phyloP scores from a whole-genome alignment of 1,140 invertebrate species.

The Saccostrea echinata region DNA sequence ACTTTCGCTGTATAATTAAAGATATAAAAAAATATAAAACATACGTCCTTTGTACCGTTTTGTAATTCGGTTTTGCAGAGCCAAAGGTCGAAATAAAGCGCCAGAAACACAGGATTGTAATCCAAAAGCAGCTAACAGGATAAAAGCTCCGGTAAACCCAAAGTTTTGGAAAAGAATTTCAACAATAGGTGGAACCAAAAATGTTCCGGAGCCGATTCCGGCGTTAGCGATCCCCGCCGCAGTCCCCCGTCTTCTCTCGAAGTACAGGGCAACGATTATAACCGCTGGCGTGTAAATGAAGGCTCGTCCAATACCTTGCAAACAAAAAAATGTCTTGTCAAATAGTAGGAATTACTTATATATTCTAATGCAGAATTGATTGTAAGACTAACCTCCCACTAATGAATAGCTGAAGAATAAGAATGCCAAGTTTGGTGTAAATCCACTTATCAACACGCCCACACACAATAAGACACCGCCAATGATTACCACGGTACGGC shows the following conservation, averaged over 20 bases:
- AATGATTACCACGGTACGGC: slow-evolving; percentile 90
- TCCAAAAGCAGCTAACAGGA: slow-evolving; percentile 58
- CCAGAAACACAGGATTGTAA: slow-evolving; percentile 55
- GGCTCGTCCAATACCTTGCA: slow-evolving; percentile 75
- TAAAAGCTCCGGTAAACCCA: slow-evolving; percentile 58
- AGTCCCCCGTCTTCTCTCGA: slow-evolving; percentile 69
- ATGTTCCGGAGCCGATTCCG: slow-evolving; percentile 77
- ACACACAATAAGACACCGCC: slow-evolving; percentile 88
- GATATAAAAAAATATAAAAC: no score
- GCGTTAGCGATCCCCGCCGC: slow-evolving; percentile 76
- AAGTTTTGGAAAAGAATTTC: slow-evolving; percentile 69
- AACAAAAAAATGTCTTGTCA: background rate
- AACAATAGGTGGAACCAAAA: slow-evolving; percentile 75
- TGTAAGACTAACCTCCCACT: slow-evolving; percentile 86
- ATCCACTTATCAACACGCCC: slow-evolving; percentile 89
- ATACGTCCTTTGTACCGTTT: background rate
- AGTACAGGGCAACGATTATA: slow-evolving; percentile 76
- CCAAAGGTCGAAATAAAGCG: slow-evolving; percentile 47
- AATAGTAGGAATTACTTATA: background rate
- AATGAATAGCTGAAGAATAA: slow-evolving; percentile 92
- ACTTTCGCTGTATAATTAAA: background rate
- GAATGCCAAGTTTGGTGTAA: slow-evolving; percentile 87
- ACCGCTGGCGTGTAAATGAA: slow-evolving; percentile 74
- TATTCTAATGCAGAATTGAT: background rate
- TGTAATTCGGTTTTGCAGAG: background rate